Evolutionary conservation across 2,113 vertebrate genomes (phyloP), one percentile per base, ranked within the genome.

Genomic region (Chascanopsetta lugubris): DNA sequence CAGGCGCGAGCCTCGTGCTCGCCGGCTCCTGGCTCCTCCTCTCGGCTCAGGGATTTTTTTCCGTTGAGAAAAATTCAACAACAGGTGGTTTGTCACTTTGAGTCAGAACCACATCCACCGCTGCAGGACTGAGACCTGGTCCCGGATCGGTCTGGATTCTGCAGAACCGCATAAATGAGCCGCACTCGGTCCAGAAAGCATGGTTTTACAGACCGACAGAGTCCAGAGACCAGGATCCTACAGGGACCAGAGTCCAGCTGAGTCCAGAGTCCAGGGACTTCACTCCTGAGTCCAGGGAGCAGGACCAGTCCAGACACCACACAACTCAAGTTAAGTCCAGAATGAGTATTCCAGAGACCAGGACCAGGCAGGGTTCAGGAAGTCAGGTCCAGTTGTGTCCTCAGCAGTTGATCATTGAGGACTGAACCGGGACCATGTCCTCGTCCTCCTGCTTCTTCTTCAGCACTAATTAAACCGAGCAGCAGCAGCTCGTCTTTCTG

Each of bases 51-150:
- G n/a, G n/a, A n/a, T n/a, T n/a, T 71, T 58, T 69, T 30, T 83
- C 72, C 82, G 76, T 72, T 29, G 46, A 26, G 20, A 67, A 59
- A 70, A 77, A 53, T 82, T 80, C 38, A 46, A 57, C 76, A 77
- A 88, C 88, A 87, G 77, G 85, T 90, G 91, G 55, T 83, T 79
- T 70, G 56, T 46, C 32, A 65, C 67, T 83, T 79, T 60, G 59
- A 49, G 20, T 54, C 40, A 30, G 54, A 18, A 24, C 58, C 45
- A 29, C 7, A 42, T n/a, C 13, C 32, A 34, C 32, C n/a, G n/a
- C n/a, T n/a, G 2, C 34, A 3, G 15, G 15, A 40, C 38, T 7
- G 38, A 40, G 7, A 21, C 43, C 20, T 4, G 21, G 21, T n/a
- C 8, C 45, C 5, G 43, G 18, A 45, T 10, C 18, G 42, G 17